Evolutionary conservation across 2,113 vertebrate species (phyloP).

Genomic region (mouse (Mus musculus)): GRCm39 chrX:45103501-45104000

Average conservation of each 20-base stretch:
- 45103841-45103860: not conserved
- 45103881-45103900: not conserved
- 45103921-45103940: slow-evolving; percentile 8
- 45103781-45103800: slow-evolving; percentile 48
- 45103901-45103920: slow-evolving; percentile 14
- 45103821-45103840: not conserved
- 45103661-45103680: slow-evolving; percentile 80
- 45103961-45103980: not conserved
- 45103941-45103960: slow-evolving; percentile 3
- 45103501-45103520: slow-evolving; percentile 89
- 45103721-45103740: slow-evolving; percentile 74
- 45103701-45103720: slow-evolving; percentile 75
- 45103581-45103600: slow-evolving; percentile 80
- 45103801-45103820: slow-evolving; percentile 30
- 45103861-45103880: not conserved
- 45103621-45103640: slow-evolving; percentile 82
- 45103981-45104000: not conserved
- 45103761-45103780: slow-evolving; percentile 24
- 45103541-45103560: slow-evolving; percentile 84
- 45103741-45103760: slow-evolving; percentile 54
- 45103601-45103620: slow-evolving; percentile 81
- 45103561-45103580: slow-evolving; percentile 82
- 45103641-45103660: slow-evolving; percentile 80
- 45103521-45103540: slow-evolving; percentile 86
- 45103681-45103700: slow-evolving; percentile 78